phyloP scores from a whole-genome alignment of 1,140 invertebrate genomes.

The Augochlora pura region DNA sequence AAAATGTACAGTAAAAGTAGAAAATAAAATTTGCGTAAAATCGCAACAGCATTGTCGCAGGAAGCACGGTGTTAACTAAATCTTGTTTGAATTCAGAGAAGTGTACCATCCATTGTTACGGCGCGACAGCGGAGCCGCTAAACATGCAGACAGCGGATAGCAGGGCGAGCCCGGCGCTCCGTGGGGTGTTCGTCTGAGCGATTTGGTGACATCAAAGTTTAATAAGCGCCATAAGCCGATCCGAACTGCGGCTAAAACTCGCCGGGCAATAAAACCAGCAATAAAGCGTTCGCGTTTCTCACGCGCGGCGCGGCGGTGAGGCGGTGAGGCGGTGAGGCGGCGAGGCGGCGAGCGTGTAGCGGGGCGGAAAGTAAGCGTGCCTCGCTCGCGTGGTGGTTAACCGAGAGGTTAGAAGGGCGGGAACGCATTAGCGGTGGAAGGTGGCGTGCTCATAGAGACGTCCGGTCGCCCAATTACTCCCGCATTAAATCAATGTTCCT shows the following conservation, averaged over 20 bases:
- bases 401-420: slow-evolving; percentile 63
- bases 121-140: no score
- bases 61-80: no score
- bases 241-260: slow-evolving; percentile 62
- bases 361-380: not conserved
- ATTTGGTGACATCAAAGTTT: slow-evolving; percentile 67
- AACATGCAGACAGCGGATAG: slow-evolving; percentile 24
- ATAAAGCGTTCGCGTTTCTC: slow-evolving; percentile 71
- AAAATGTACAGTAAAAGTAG: no score
- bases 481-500: slow-evolving; percentile 79
- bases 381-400: slow-evolving; percentile 57
- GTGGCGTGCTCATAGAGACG: slow-evolving; percentile 76
- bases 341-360: slow-evolving; percentile 12
- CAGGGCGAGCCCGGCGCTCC: not conserved
- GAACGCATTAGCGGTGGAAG: slow-evolving; percentile 72
- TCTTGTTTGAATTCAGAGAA: no score
- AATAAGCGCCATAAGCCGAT: slow-evolving; percentile 68
- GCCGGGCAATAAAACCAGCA: slow-evolving; percentile 73
- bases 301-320: slow-evolving; percentile 44
- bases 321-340: slow-evolving; percentile 12
- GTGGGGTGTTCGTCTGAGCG: slow-evolving; percentile 29
- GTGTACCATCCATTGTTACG: no score
- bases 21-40: no score
- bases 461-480: slow-evolving; percentile 77
- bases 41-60: no score